These are phyloP conservation scores for Philhelius pedissequus DNA, from an alignment of 2,888 invertebrate species.

Conservation along the genomic window DNA sequence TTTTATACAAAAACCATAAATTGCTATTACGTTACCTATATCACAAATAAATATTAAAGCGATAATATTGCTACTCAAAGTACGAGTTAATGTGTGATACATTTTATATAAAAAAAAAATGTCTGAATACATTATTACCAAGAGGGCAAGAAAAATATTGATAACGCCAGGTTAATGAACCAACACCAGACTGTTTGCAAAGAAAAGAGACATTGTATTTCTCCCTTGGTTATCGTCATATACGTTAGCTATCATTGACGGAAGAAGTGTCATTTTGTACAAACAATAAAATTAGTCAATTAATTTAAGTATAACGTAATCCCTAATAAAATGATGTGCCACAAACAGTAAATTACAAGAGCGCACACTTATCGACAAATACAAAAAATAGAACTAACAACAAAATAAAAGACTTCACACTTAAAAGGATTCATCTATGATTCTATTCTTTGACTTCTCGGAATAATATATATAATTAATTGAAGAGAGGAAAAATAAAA, in stretches of 20 bases:
- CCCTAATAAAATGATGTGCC: conserved; percentile 50
- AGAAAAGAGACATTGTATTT: neutral
- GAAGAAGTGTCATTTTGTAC: neutral
- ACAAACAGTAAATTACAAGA: conserved; percentile 30
- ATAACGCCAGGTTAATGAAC: conserved; percentile 49
- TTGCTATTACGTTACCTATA: neutral
- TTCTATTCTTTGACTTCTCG: neutral
- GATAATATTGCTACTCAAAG: neutral
- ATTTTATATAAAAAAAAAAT: neutral
- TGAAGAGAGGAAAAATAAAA: neutral
- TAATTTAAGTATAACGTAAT: conserved; percentile 45
- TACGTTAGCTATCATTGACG: neutral
- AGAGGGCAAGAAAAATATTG: conserved; percentile 3
- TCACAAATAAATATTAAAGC: neutral
- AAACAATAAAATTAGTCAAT: conserved; percentile 48
- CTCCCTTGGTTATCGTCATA: neutral
- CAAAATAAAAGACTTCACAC: conserved; percentile 18
- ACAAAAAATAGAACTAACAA: neutral
- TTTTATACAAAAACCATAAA: too few species aligned
- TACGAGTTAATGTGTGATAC: neutral
- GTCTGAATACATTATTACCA: neutral
- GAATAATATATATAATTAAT: conserved; percentile 38
- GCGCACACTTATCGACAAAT: neutral
- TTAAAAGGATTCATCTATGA: conserved; percentile 51
- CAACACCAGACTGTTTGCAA: neutral